Percentiles rank a stretch among this genome's conserved stretches.
phyloP scores from a whole-genome alignment of 2,888 invertebrate species.

The Diaphora mendica region DNA sequence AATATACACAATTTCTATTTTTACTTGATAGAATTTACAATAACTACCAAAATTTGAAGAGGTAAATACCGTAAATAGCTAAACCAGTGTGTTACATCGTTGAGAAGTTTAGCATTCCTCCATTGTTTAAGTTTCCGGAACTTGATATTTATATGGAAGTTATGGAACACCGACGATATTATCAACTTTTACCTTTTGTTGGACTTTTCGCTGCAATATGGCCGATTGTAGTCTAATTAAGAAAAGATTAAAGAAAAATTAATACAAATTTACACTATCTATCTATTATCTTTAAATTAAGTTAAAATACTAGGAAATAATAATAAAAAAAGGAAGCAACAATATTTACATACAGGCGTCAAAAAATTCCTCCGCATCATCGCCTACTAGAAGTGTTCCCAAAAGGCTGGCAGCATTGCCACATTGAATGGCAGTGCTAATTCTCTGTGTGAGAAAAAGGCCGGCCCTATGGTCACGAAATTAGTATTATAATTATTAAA shows the following conservation, averaged over 20 bases:
- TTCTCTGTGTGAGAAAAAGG: too few species aligned
- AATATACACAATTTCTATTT: neutral
- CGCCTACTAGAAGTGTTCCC: too few species aligned
- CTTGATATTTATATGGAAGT: neutral
- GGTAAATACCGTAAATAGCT: neutral
- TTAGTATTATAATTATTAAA: too few species aligned
- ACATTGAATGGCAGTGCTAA: too few species aligned
- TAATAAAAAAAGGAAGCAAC: too few species aligned
- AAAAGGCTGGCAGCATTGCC: too few species aligned
- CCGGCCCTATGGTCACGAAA: too few species aligned
- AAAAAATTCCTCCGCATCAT: too few species aligned
- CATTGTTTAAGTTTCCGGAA: neutral
- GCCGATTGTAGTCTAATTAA: neutral
- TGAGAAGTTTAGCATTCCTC: neutral
- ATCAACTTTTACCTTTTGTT: neutral
- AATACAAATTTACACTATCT: too few species aligned
- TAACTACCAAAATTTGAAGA: neutral
- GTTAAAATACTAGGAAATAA: too few species aligned
- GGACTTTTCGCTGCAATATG: neutral
- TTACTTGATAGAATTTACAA: neutral
- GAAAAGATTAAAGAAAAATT: neutral
- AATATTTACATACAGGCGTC: too few species aligned
- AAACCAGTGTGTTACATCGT: neutral
- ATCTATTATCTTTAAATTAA: too few species aligned
- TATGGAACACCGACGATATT: neutral